Base-by-base conservation (phyloP, 2,797 vertebrate species). In the Nannoperca australis region DNA sequence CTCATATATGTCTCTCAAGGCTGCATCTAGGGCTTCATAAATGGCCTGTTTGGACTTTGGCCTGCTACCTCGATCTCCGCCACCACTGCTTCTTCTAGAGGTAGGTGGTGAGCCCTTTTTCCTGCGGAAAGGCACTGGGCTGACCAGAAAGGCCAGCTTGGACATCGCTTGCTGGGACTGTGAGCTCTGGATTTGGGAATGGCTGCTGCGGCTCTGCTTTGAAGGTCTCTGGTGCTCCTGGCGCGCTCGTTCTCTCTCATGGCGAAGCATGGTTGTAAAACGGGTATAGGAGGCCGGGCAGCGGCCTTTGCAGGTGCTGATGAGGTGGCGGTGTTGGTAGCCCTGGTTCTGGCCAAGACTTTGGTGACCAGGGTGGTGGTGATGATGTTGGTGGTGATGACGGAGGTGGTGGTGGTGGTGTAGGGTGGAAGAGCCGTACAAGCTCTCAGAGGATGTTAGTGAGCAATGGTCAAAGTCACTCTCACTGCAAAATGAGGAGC, bases 91-190 rank as follows among this genome's bases (percentile, higher is more conserved):
- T 85, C 89, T 85, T 79, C 88, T 96, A 88, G 90, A 94, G 95
- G 95, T 95, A 90, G 91, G 96, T 90, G 96, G 93, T 47, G 96
- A 93, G 82, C 92, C 95, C 93, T 97, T 98, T 97, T 99, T 99
- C 92, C 97, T 96, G 62, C 97, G 96, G 94, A 99, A 99, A 97
- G 98, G 98, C 97, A 99, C 98, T 75, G 98, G 98, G 65, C 98
- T 99, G 93, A 99, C 97, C 45, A 99, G 94, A 89, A 97, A 99
- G 81, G 98, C 98, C 89, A 99, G 95, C 90, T 99, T 99, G 78
- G 98, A 97, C 88, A 98, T 96, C 75, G 96, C 95, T 59, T 97
- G 94, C 84, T 98, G 97, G 47, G 93, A 89, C 75, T 90, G 90
- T 11, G 93, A 88, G 78, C 78, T 89, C 56, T 91, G 94, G 71